Conservation (phyloP, 2,113 vertebrate genomes). For the Paramormyrops kingsleyae region DNA sequence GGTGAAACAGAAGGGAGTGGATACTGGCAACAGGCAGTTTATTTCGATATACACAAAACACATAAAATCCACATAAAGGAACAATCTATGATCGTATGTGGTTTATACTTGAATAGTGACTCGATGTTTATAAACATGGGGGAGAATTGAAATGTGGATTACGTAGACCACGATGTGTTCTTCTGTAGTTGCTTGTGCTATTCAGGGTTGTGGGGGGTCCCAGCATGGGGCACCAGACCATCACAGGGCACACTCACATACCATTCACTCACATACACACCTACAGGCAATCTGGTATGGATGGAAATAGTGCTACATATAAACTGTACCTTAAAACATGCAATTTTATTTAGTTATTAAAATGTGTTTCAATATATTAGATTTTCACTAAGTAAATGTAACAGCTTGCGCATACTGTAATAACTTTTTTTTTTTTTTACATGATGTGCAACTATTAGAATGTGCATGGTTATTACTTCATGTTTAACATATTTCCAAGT, state of each 20-base stretch:
- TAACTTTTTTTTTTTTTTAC: no score
- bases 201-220: neutral
- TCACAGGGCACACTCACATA: neutral
- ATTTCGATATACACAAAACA: no score
- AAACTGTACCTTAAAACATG: neutral
- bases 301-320: neutral
- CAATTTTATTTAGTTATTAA: neutral
- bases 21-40: no score
- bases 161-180: neutral
- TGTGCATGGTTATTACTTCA: neutral
- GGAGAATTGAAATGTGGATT: neutral
- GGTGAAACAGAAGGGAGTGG: no score
- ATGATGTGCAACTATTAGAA: neutral
- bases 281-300: neutral
- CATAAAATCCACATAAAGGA: no score
- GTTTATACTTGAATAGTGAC: no score
- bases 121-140: no score
- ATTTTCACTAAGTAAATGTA: neutral
- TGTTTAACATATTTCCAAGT: neutral
- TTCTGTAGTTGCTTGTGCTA: neutral
- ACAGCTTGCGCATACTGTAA: neutral
- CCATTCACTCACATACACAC: neutral
- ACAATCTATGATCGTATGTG: no score
- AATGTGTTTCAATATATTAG: neutral
- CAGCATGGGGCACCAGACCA: neutral